Base-by-base conservation (phyloP, 1,140 invertebrate species). In the Rhysida immarginata region DNA sequence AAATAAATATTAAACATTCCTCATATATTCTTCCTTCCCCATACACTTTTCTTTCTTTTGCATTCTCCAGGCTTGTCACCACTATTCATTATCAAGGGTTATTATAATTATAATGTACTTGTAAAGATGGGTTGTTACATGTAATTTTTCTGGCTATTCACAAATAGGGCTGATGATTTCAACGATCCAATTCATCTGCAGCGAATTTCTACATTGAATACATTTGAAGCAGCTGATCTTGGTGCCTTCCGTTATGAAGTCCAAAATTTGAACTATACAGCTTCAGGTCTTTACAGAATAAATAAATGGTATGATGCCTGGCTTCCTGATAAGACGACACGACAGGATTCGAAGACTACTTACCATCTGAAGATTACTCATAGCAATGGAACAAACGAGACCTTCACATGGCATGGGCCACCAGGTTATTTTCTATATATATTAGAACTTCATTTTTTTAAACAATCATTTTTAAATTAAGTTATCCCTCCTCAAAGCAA, bases 311-410 rank as follows among this genome's bases (percentile, higher is more conserved):
- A 87, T 63, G 79, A 78, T 45, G 72, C 77, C 45, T 95, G 87
- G 87, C 69, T 98, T 58, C 93, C 90, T 2, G 92, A 96, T 71
- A 76, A 79, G 62, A 68, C 60, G 52, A 65, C 66, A 44, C 73
- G 88, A 58, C 88, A 92, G 64, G 92, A 96, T 65, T 94, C 92
- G 0, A 96, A 96, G 74, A 94, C 86, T 24, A 94, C 91, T 2
- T 79, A 78, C 60, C 67, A 70, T 54, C 69, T 74, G n/a, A 65
- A 55, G 82, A 88, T 72, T 79, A 90, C 73, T 81, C 92, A 94
- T 73, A 84, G 90, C 0, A 96, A 96, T 68, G 90, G 91, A 65
- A 96, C 92, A 2, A 96, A 95, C 71, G 88, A 92, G 68, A 94
- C 89, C 21, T 90, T 84, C 68, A 86, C 86, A n/a, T 94, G 92